Conservation (phyloP, 2,888 invertebrate species). For the Amphipoea lucens region DNA sequence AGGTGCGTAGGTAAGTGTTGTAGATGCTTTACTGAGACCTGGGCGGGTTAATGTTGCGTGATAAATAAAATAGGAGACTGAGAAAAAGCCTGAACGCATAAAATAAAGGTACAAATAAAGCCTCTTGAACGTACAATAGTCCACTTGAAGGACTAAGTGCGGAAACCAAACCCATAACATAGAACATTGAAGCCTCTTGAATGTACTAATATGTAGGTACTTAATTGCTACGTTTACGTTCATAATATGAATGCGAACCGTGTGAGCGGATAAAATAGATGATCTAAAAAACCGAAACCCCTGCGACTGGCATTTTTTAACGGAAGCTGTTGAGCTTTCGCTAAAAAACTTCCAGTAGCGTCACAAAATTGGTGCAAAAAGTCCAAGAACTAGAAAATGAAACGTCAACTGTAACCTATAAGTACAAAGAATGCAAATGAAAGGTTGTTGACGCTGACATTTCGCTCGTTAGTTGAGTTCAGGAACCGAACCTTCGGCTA, state of each 20-base stretch:
- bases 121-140: too few species aligned
- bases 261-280: not conserved
- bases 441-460: conserved; percentile 17
- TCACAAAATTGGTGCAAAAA: conserved; percentile 2
- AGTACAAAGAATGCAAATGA: conserved; percentile 62
- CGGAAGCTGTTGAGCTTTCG: not conserved
- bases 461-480: conserved; percentile 41
- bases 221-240: not conserved
- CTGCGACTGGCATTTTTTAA: not conserved
- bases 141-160: too few species aligned
- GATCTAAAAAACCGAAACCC: not conserved
- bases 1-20: not conserved
- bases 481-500: conserved; percentile 9
- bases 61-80: not conserved
- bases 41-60: not conserved
- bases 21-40: conserved; percentile 5
- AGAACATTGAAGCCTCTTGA: too few species aligned
- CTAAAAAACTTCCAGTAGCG: not conserved
- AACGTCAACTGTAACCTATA: conserved; percentile 16
- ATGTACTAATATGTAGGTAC: too few species aligned
- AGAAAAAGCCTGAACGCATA: not conserved
- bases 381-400: conserved; percentile 16
- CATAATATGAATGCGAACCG: not conserved
- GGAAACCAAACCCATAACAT: too few species aligned
- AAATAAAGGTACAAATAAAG: not conserved